A percentile compares a stretch with the other conserved stretches of the same genome.
These are phyloP conservation scores for Drosophila pallidifrons DNA, from an alignment of 1,140 invertebrate genomes.

Conservation along the genomic window DNA sequence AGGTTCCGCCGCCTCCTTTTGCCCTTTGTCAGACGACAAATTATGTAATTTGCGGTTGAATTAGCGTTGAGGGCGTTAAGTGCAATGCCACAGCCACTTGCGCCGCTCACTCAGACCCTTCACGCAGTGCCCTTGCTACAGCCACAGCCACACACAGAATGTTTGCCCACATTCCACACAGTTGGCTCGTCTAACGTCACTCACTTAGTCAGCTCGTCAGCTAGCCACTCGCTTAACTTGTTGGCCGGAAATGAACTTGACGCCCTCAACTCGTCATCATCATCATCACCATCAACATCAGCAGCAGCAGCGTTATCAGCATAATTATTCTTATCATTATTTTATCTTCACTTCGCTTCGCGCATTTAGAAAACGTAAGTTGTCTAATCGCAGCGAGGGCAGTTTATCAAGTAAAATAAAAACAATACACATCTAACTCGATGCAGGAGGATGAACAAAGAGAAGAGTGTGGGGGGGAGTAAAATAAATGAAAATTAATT, in stretches of 20 bases:
- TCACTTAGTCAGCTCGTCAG: constrained; percentile 16
- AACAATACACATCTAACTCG: background rate
- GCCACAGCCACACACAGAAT: constrained; percentile 4
- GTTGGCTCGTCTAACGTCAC: constrained; percentile 20
- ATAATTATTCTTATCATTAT: constrained; percentile 24
- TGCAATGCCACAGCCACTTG: constrained; percentile 34
- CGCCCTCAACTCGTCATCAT: constrained; percentile 7
- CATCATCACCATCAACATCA: constrained; percentile 20
- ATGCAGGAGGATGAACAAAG: background rate
- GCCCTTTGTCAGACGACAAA: constrained; percentile 38
- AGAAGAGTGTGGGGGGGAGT: too few relatives aligned
- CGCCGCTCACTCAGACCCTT: background rate
- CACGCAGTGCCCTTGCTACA: constrained; percentile 18
- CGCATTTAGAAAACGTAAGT: constrained; percentile 10
- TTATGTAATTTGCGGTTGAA: constrained; percentile 71
- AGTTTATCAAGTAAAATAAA: background rate
- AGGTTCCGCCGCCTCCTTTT: background rate
- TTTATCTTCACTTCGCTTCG: background rate
- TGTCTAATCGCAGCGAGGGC: constrained; percentile 11
- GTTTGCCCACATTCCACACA: constrained; percentile 27
- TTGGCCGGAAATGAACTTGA: constrained; percentile 43
- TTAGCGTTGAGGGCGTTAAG: constrained; percentile 54
- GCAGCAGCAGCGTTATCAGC: constrained; percentile 7
- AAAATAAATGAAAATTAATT: too few relatives aligned
- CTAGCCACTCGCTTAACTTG: constrained; percentile 24